phyloP scores from a whole-genome alignment of 2,797 vertebrate genomes.

The Cryptoblepharus egeriae region DNA sequence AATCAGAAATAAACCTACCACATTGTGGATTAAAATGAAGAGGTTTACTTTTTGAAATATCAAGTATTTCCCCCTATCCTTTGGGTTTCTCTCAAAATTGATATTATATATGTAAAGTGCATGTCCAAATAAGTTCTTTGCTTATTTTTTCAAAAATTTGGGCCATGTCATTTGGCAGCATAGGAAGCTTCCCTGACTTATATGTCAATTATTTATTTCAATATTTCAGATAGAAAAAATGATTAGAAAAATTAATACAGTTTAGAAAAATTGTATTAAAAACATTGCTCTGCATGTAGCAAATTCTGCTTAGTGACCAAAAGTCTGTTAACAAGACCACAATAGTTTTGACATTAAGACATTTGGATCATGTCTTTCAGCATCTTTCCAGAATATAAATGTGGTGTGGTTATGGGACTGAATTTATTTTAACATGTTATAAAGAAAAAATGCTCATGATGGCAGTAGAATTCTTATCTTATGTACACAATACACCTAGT shows the following conservation, averaged over 20 bases:
- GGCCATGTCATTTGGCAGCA: no score
- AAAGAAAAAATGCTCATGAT: slow-evolving; percentile 79
- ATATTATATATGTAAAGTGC: background rate
- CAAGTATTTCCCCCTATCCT: background rate
- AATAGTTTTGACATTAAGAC: slow-evolving; percentile 20
- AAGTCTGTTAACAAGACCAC: slow-evolving; percentile 48
- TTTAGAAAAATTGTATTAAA: slow-evolving; percentile 18
- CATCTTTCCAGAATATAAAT: slow-evolving; percentile 35
- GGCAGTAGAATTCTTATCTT: slow-evolving; percentile 81
- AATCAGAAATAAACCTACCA: no score
- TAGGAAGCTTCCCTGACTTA: background rate
- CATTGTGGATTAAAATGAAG: no score
- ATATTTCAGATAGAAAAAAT: background rate
- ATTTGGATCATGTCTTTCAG: background rate
- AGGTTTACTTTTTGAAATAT: no score
- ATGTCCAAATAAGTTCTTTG: background rate
- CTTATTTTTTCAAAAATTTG: background rate
- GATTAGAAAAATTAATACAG: no score
- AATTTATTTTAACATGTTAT: slow-evolving; percentile 72
- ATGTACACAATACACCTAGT: slow-evolving; percentile 42
- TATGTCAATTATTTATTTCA: background rate
- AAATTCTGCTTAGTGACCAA: slow-evolving; percentile 30
- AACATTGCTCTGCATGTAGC: slow-evolving; percentile 31
- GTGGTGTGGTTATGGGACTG: slow-evolving; percentile 48
- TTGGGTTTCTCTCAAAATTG: background rate